Base-by-base conservation (phyloP, 2,113 vertebrate genomes). In the Triplophysa siluroides region DNA sequence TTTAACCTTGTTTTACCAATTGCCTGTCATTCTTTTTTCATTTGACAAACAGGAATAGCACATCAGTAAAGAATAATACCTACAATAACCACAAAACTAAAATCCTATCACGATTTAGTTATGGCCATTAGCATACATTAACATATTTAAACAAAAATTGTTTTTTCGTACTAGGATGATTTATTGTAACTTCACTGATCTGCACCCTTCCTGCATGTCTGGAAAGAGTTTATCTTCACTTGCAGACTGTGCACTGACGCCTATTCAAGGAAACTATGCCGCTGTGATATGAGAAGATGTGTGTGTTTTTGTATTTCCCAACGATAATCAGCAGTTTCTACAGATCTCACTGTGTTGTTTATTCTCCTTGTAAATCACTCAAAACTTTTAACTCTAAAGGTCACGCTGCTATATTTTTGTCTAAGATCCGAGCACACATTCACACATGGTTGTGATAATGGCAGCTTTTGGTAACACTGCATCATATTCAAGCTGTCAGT, bases 241-340 rank as follows among this genome's bases (percentile, higher is more conserved):
- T 54, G 62, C 75, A 77, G 75, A 65, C 45, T 65, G 72, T 72
- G 58, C 62, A 65, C 75, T 77, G 75, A 77, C 60, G 75, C 45
- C 75, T 77, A 5, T 65, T 66, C 61, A 65, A 77, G 62, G 75
- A 77, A 77, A 54, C 29, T 54, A 52, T 54, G 75, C 26, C 26
- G 29, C 26, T 77, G 23, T 65, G 74, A 77, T 77, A 77, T 65
- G 50, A 65, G 43, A 65, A 4, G 10, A 52, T 8, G 21, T 45
- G 13, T 56, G n/a, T 58, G n/a, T 21, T 2, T n/a, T 4, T 58
- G 7, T 21, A 21, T 9, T 8, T 16, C 14, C 47, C 11, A 19
- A 19, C 16, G 19, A 7, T 61, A 45, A 72, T 33, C 58, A 16
- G 47, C 60, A 26, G 73, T 63, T 75, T 52, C 21, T n/a, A 73